Percentiles rank a stretch among this genome's conserved stretches.
Conservation (phyloP, 1,140 invertebrate species). For the Zelostemma sp. region DNA sequence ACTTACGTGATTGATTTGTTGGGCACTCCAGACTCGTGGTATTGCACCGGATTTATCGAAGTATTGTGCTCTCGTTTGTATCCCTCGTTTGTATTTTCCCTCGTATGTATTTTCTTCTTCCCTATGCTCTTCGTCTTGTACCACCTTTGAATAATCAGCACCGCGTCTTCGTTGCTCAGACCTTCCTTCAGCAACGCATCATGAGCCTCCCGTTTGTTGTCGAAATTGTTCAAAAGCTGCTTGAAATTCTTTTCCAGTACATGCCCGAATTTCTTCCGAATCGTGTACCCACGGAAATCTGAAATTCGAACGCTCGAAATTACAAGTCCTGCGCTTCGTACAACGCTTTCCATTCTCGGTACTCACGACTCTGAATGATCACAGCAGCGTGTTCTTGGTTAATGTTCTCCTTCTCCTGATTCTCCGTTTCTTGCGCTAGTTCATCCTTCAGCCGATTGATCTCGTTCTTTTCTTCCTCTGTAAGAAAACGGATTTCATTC, state of each 20-base stretch:
- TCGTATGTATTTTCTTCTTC: slow-evolving; percentile 49
- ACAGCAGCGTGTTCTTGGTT: too few species aligned
- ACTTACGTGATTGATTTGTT: slow-evolving; percentile 57
- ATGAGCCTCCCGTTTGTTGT: slow-evolving; percentile 62
- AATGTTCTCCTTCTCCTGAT: slow-evolving; percentile 42
- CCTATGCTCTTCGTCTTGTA: slow-evolving; percentile 60
- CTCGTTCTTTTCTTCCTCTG: slow-evolving; percentile 62
- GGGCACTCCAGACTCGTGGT: slow-evolving; percentile 40
- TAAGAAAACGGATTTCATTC: too few species aligned
- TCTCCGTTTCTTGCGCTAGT: neutral
- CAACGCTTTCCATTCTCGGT: too few species aligned
- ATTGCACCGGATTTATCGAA: slow-evolving; percentile 57
- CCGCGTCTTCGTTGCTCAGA: too few species aligned
- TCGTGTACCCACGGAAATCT: slow-evolving; percentile 78
- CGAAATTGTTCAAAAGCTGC: slow-evolving; percentile 62
- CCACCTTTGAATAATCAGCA: slow-evolving; percentile 66
- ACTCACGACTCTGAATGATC: slow-evolving; percentile 79
- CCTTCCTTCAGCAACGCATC: too few species aligned
- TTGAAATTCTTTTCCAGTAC: slow-evolving; percentile 70
- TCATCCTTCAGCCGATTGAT: slow-evolving; percentile 47
- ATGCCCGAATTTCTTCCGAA: slow-evolving; percentile 74
- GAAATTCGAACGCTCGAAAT: too few species aligned
- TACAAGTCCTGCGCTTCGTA: too few species aligned
- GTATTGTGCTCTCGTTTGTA: slow-evolving; percentile 65
- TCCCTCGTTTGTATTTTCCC: too few species aligned